Conservation (phyloP, 2,888 invertebrate genomes). For the Dicycla oo region DNA sequence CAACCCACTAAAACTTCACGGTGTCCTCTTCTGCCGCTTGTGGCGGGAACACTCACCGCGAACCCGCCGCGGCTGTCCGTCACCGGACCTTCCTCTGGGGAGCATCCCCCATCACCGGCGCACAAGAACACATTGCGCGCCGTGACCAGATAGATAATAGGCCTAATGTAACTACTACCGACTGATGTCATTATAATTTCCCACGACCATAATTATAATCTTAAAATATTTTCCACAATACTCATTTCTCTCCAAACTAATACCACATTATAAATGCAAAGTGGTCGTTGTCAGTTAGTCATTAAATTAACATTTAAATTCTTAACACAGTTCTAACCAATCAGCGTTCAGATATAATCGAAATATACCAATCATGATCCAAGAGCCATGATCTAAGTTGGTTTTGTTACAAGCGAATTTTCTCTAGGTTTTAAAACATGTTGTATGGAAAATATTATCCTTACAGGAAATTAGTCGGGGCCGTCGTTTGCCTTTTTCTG, state of each 20-base stretch:
- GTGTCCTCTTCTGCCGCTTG: no score
- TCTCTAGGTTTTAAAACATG: background rate
- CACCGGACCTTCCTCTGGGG: no score
- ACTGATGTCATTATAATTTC: slow-evolving; percentile 6
- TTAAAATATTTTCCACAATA: slow-evolving; percentile 28
- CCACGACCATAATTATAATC: slow-evolving; percentile 26
- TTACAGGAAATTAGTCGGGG: background rate
- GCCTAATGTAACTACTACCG: background rate
- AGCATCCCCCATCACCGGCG: no score
- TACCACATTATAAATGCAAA: slow-evolving; percentile 42
- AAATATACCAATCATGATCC: background rate
- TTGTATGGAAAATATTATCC: slow-evolving; percentile 22
- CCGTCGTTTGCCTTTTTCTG: slow-evolving; percentile 11
- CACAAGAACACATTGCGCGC: no score
- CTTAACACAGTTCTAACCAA: slow-evolving; percentile 26
- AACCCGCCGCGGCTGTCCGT: no score
- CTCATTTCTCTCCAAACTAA: slow-evolving; percentile 34
- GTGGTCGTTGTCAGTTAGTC: slow-evolving; percentile 36
- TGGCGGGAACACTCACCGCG: no score
- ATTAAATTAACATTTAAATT: slow-evolving; percentile 54
- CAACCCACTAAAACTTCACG: no score
- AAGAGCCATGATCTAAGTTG: background rate
- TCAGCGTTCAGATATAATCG: slow-evolving; percentile 11
- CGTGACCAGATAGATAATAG: no score
- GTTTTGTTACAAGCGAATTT: background rate